Conservation (phyloP, 2,888 invertebrate species). For the Ornithoptera alexandrae region DNA sequence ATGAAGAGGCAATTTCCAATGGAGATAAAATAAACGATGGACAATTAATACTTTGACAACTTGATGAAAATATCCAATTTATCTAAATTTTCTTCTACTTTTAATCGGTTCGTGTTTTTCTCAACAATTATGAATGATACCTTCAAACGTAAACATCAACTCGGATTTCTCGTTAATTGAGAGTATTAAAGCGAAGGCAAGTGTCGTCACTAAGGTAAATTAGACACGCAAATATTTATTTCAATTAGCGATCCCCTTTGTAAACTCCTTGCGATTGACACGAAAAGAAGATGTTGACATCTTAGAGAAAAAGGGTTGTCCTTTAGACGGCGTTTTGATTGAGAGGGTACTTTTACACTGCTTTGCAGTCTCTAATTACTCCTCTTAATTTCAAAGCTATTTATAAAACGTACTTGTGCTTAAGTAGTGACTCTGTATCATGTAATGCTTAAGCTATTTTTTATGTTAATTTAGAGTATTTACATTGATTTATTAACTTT, state of each 20-base stretch:
- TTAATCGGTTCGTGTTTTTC: conserved; percentile 4
- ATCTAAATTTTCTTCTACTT: not conserved
- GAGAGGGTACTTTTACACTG: conserved; percentile 57
- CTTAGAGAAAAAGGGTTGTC: conserved; percentile 67
- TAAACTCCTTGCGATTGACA: conserved; percentile 61
- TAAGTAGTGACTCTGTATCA: not conserved
- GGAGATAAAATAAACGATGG: not conserved
- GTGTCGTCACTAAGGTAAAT: conserved; percentile 59
- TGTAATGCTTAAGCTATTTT: not conserved
- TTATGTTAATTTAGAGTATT: not conserved
- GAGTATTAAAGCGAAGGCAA: conserved; percentile 38
- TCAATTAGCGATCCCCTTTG: conserved; percentile 60
- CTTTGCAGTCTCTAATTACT: conserved; percentile 33
- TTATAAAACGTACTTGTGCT: not conserved
- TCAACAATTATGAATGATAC: conserved; percentile 7
- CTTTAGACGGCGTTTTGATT: conserved; percentile 54
- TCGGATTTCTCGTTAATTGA: conserved; percentile 38
- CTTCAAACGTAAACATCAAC: conserved; percentile 8
- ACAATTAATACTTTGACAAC: not conserved
- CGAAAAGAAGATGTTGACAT: conserved; percentile 66
- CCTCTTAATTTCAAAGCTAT: conserved; percentile 17
- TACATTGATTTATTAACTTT: too few species aligned
- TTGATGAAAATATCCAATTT: not conserved
- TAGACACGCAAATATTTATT: conserved; percentile 72
- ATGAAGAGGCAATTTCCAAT: not conserved